Base-by-base conservation (phyloP, 35 echinoderm and acorn worm genomes). In the Diadema setosum region DNA sequence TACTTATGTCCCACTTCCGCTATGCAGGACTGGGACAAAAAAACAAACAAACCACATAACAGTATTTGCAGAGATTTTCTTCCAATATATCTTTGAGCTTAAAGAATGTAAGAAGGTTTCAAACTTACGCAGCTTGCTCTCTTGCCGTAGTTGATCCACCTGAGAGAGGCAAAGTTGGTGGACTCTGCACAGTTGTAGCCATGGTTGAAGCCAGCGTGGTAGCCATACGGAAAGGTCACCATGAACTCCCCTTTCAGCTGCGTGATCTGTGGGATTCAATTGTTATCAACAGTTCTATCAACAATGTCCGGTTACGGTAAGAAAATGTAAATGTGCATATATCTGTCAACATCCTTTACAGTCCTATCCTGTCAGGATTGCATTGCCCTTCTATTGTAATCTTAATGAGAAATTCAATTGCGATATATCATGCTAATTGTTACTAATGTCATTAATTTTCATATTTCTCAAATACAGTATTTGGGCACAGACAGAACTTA, bases 121-220 rank as follows among this genome's bases (percentile, higher is more conserved):
- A 81, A 34, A 92, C 96, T 90, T 92, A 94, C 93, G 81, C 93
- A 91, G 45, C 58, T 89, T 24, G 96, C 92, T 40, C 96, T 88
- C 83, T 99, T 99, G 70, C 96, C 96, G 80, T 86, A 99, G 63
- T 99, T 87, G 70, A 99, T 99, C 96, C 96, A 99, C 34, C 96
- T 91, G 17, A 90, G n/a, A 29, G 96, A 99, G 21, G 92, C 96
- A 95, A 99, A 99, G 90, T 99, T 99, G 34, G 96, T 99, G 21
- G 96, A 99, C 49, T 99, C 96, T 1, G 93, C 96, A 83, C 93
- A 95, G 83, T 94, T 99, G 82, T 84, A 99, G 4, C 96, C 96
- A 87, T 99, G 96, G 80, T 99, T 99, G 81, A 94, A 99, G 5
- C 96, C 96, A 60, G 96, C 46, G 76, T 98, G 96, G 65, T 98